Conservation (phyloP, 1,140 invertebrate species). For the Papilio aristodemus region DNA sequence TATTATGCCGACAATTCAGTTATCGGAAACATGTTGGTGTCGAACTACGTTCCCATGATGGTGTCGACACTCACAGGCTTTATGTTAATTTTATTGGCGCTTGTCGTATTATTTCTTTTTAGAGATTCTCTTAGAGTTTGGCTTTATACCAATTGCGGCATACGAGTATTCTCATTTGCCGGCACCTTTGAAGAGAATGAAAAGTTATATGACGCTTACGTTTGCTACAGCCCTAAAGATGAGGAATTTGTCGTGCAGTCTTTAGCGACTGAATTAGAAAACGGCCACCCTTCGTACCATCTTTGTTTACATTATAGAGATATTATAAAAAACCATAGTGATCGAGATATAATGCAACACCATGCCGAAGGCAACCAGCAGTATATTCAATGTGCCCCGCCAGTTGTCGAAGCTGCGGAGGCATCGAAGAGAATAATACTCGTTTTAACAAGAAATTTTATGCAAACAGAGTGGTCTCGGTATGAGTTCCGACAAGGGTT, state of each 20-base stretch:
- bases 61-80: constrained; percentile 88
- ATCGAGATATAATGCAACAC: constrained; percentile 74
- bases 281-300: constrained; percentile 86
- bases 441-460: constrained; percentile 90
- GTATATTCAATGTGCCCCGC: constrained; percentile 87
- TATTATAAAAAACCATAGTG: constrained; percentile 60
- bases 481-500: constrained; percentile 91
- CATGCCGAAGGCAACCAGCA: constrained; percentile 78
- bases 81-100: constrained; percentile 85
- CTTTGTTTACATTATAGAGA: constrained; percentile 94
- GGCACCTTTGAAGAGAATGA: constrained; percentile 86
- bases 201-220: constrained; percentile 95
- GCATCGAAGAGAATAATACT: constrained; percentile 90
- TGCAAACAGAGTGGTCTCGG: constrained; percentile 92
- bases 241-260: constrained; percentile 93
- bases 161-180: constrained; percentile 86
- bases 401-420: constrained; percentile 92
- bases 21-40: constrained; percentile 90
- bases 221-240: constrained; percentile 95
- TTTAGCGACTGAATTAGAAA: constrained; percentile 91
- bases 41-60: constrained; percentile 92
- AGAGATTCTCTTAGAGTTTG: constrained; percentile 91
- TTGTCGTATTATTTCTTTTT: constrained; percentile 90
- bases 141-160: constrained; percentile 92
- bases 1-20: constrained; percentile 91